Evolutionary conservation across 2,113 vertebrate species (phyloP), one percentile per base, ranked within the genome.

Genomic region (Podarcis raffonei): DNA sequence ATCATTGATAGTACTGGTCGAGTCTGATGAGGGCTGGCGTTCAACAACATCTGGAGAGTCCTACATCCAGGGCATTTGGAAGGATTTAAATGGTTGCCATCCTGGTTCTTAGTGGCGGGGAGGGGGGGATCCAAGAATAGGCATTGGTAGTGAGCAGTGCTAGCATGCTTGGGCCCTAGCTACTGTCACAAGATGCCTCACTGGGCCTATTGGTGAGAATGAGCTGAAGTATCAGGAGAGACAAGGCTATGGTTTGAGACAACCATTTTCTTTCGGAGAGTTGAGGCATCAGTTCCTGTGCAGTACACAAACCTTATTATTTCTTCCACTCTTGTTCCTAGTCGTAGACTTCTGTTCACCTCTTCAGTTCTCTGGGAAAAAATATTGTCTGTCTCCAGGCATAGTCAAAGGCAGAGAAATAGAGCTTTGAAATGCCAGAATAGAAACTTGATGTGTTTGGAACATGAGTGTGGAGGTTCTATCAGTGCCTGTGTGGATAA

Each of bases 401-500:
- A 12, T 69, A 20, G 66, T 35, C 39, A 86, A 48, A 79, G 22
- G 37, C 37, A 79, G 39, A 79, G 27, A 69, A 86, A 8, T 69
- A 32, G 39, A 79, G 9, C 15, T 30, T 35, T 79, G 32, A 39
- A 79, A 25, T 85, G 35, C 16, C 59, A 76, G 48, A 2, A 3
- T 39, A 11, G 25, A 39, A 76, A 68, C 37, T 42, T 62, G 59
- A 42, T 76, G 16, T 42, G 35, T 27, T 37, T 3, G 69, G 53
- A 85, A 53, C 48, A 27, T 62, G 57, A 76, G 25, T 65, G 16
- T 25, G 39, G 35, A 78, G 59, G 16, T 85, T 81, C 53, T 53
- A 35, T 12, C 83, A 83, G 89, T 69, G 35, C 7, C 65, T 92
- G 5, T 84, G 81, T 30, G 57, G 74, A 0, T 42, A 75, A 90